Base-by-base conservation (phyloP, 1,140 invertebrate genomes). In the Cryptotermes secundus region DNA sequence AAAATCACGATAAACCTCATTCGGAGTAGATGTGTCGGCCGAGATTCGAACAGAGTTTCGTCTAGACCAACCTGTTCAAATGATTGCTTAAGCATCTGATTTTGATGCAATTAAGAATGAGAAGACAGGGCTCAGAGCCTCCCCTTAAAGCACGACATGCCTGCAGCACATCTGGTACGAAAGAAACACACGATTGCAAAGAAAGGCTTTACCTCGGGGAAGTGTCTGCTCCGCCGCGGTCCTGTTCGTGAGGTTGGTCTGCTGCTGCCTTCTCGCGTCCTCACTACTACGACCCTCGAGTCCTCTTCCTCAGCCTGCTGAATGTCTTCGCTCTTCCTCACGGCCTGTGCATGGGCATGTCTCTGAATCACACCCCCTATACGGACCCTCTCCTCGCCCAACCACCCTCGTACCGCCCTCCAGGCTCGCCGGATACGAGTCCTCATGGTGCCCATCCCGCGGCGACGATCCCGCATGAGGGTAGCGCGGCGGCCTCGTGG, bases 381-480 rank as follows among this genome's bases (percentile, higher is more conserved):
- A 59, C 87, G 90, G 2, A 86, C 87, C 26, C 88, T 88, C 86
- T 92, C 91, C 80, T 92, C 92, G 38, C 90, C 89, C 83, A 92
- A 83, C 92, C 91, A 92, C 83, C 88, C 89, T 81, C 91, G 90
- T 88, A 92, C 90, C 81, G 89, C 90, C 19, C 89, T 88, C 91
- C 91, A 92, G 34, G 91, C 91, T 42, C 91, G 90, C 14, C 90
- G 88, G 0, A 92, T 82, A 34, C 90, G 90, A 72, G 90, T 90
- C 85, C 89, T n/a, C 83, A 34, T 38, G n/a, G 24, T 45, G 7
- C 79, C n/a, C 85, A 85, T 49, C 85, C 81, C 35, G 83, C 72
- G 31, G 80, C 81, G 83, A 34, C 86, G 86, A 22, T 86, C 85
- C 84, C 84, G 86, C 83, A 81, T 84, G 83, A 38, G 85, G 85